These are phyloP conservation scores for Eubasilissa splendida DNA, from an alignment of 2,888 invertebrate genomes.

Conservation along the genomic window DNA sequence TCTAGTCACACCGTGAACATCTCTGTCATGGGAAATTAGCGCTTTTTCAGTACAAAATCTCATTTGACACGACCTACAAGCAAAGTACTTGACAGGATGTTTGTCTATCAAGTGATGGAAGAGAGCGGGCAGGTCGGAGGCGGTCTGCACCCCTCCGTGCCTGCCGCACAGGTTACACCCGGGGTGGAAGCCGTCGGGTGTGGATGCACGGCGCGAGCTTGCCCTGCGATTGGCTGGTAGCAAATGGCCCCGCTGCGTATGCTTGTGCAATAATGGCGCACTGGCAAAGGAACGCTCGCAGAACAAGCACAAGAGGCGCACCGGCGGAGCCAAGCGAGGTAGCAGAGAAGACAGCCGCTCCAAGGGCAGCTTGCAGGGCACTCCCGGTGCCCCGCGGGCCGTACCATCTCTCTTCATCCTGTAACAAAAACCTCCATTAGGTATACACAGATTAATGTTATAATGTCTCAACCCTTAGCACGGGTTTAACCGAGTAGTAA, in stretches of 20 bases:
- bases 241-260: slow-evolving; percentile 67
- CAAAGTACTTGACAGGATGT: slow-evolving; percentile 54
- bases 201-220: slow-evolving; percentile 62
- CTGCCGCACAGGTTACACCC: slow-evolving; percentile 56
- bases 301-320: slow-evolving; percentile 64
- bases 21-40: slow-evolving; percentile 27
- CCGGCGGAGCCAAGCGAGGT: slow-evolving; percentile 20
- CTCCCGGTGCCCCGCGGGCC: slow-evolving; percentile 18
- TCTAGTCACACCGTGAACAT: slow-evolving; percentile 18
- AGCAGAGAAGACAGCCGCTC: slow-evolving; percentile 34
- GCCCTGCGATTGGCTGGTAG: slow-evolving; percentile 64
- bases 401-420: slow-evolving; percentile 44
- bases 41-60: slow-evolving; percentile 47
- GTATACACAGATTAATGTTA: not conserved
- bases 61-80: slow-evolving; percentile 49
- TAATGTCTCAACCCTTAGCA: no score
- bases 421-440: not conserved
- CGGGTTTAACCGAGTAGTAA: no score
- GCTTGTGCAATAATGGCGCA: slow-evolving; percentile 65
- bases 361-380: slow-evolving; percentile 43
- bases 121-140: slow-evolving; percentile 49
- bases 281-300: slow-evolving; percentile 67
- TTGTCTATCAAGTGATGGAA: slow-evolving; percentile 55
- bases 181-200: slow-evolving; percentile 52
- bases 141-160: slow-evolving; percentile 47